Base-by-base conservation (phyloP, 2,888 invertebrate genomes). In the Taenaris catops region DNA sequence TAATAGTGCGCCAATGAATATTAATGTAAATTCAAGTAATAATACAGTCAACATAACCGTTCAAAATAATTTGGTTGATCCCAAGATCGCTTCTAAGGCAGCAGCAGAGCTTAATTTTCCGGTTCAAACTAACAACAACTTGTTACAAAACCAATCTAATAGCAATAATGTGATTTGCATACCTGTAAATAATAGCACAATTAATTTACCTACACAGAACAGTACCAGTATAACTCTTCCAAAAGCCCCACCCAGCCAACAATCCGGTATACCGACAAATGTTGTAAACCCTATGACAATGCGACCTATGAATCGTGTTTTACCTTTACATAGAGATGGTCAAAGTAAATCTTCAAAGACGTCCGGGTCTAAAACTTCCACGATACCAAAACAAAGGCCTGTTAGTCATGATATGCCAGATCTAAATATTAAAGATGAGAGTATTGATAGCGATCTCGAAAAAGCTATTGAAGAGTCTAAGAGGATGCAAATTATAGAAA, bases 271-370 rank as follows among this genome's bases (percentile, higher is more conserved):
- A 51, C 92, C 92, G 8, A 92, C 92, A 5, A 93, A 92, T 63
- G 90, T 93, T 31, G 93, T 93, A 0, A 91, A 91, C 58, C 93
- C 93, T 1, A 90, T 92, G 75, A 78, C 81, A 2, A 87, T 75
- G 69, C 81, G 94, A 38, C 94, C 94, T 21, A 94, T 94, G 88
- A 94, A 93, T 60, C 88, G 94, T 44, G 94, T 94, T 1, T 60
- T 94, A 29, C 94, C 94, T 4, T 91, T 94, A 88, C 94, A 93
- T 54, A 91, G 93, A 44, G 89, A 90, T 33, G 88, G 88, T 4
- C 88, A 89, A 50, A 89, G 89, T 52, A 88, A 88, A 38, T 65
- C 75, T 8, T 34, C 68, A 7, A 86, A 80, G 44, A 61, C 66
- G n/a, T 54, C 68, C 4, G 46, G 47, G 9, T 58, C 63, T 3